Base-by-base conservation (phyloP, 2,113 vertebrate species). In the Pica pica region DNA sequence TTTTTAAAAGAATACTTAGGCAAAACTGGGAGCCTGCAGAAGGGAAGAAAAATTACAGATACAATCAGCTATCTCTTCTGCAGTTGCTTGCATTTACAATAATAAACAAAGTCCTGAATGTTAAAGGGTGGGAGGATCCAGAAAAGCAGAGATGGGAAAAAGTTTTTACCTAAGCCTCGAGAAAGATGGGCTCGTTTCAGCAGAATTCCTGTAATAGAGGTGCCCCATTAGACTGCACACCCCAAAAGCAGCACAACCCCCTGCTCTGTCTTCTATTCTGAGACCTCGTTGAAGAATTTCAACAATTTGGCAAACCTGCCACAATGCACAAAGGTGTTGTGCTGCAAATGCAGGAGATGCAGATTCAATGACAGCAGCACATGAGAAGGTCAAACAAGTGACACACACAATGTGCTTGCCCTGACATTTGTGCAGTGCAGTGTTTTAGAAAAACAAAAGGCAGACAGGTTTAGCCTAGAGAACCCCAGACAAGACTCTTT, bases 1-100 rank as follows among this genome's bases (percentile, higher is more conserved):
- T 92, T 92, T 82, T 76, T 60, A 91, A 91, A 95, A 89, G 80
- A 94, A 91, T 71, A 80, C 64, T 92, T 92, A 94, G 94, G 89
- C 89, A 94, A 97, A 95, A 89, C 83, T 39, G 37, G 65, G 41
- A 94, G 89, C 83, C 49, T 89, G 83, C 53, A 91, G 93, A 91
- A 89, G 50, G 69, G 44, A 91, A 87, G 41, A 71, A 87, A 93
- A 92, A 94, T 78, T 86, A 53, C 56, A 95, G 89, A 95, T 94
- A 87, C 65, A 82, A 92, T 95, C 96, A 95, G 67, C 69, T 91
- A 52, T 89, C 86, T 96, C 89, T 93, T 46, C 65, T 91, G 83
- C 77, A 84, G 70, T 94, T 91, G 56, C 55, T 91, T 89, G n/a
- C 75, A 71, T 91, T 89, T 82, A 73, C 52, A 82, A 75, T 60